These are phyloP conservation scores for Lycaon pictus DNA, from an alignment of 2,113 vertebrate species.

Conservation along the genomic window DNA sequence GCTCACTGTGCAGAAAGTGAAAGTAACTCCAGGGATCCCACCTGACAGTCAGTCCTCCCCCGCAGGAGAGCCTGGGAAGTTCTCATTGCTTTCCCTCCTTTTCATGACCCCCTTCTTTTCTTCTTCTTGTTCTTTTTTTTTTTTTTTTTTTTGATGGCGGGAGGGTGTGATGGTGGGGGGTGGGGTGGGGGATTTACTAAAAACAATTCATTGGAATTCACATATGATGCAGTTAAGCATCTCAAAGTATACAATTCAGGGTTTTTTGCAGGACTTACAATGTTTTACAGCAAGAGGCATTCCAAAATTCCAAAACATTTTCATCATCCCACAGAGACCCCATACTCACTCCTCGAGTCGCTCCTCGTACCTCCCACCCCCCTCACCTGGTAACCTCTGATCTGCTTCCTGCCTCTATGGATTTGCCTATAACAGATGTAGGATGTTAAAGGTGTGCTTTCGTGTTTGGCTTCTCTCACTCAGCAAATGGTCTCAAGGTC, in stretches of 20 bases:
- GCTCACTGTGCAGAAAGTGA: neutral
- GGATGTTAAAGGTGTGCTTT: neutral
- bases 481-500: neutral
- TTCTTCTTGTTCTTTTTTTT: neutral
- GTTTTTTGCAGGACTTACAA: neutral
- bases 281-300: too few species aligned
- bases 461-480: neutral
- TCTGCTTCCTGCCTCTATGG: neutral
- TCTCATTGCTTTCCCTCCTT: fast-evolving
- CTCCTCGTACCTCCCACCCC: fast-evolving
- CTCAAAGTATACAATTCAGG: neutral
- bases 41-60: too few species aligned
- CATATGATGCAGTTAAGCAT: neutral
- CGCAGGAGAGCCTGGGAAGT: fast-evolving
- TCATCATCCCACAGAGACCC: neutral
- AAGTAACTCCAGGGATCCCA: fast-evolving
- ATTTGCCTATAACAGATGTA: neutral
- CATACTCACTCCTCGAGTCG: neutral
- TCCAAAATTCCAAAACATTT: neutral
- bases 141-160: too few species aligned
- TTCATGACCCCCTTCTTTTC: neutral
- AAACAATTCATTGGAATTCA: neutral
- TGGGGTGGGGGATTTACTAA: neutral
- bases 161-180: too few species aligned
- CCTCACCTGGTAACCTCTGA: neutral